A percentile compares a stretch with the other conserved stretches of the same genome.
These are phyloP conservation scores for Apeira syringaria DNA, from an alignment of 2,888 invertebrate species.

Conservation along the genomic window DNA sequence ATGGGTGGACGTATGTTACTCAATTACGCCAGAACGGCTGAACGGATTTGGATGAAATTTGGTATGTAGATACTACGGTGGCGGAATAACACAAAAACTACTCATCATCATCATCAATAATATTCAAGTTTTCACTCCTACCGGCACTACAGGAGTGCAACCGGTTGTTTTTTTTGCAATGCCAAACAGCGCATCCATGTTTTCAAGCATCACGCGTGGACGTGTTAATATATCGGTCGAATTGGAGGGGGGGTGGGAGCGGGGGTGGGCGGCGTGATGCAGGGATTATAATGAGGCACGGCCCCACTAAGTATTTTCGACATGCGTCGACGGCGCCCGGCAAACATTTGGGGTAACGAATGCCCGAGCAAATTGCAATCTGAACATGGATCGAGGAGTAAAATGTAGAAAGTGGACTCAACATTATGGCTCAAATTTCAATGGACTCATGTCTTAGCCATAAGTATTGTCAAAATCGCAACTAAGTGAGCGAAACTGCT, in stretches of 20 bases:
- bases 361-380: constrained; percentile 64
- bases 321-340: constrained; percentile 81
- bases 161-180: too few relatives aligned
- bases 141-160: too few relatives aligned
- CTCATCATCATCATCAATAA: too few relatives aligned
- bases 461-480: too few relatives aligned
- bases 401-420: constrained; percentile 20
- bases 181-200: constrained; percentile 45
- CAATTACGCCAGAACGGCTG: too few relatives aligned
- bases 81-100: too few relatives aligned
- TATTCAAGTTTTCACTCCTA: too few relatives aligned
- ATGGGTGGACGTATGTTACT: too few relatives aligned
- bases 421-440: constrained; percentile 36
- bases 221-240: constrained; percentile 80
- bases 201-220: constrained; percentile 47
- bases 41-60: too few relatives aligned
- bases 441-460: too few relatives aligned
- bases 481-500: too few relatives aligned
- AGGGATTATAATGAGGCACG: constrained; percentile 80
- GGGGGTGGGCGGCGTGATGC: constrained; percentile 54
- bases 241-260: constrained; percentile 48
- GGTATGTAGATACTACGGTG: too few relatives aligned
- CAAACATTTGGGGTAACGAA: constrained; percentile 76
- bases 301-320: constrained; percentile 83
- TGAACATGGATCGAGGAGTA: constrained; percentile 36